Evolutionary conservation across 2,888 invertebrate genomes (phyloP).

Genomic region (Stramonita haemastoma): DNA sequence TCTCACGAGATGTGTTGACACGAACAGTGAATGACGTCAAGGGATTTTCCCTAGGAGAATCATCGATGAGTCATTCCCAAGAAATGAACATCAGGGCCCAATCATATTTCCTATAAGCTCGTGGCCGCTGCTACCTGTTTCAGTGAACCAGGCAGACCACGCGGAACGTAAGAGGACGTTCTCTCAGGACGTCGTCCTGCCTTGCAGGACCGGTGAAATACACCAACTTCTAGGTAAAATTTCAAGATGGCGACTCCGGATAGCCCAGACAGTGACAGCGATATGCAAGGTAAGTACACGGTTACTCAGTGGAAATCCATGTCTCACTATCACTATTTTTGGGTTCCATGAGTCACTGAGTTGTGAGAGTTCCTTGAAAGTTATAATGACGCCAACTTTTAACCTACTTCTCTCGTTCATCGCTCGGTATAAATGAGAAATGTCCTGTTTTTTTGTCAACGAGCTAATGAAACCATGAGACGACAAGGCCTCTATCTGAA

Average conservation of each 20-base stretch:
- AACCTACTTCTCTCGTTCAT: constrained; percentile 9
- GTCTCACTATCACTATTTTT: constrained; percentile 59
- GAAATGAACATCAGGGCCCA: constrained; percentile 70
- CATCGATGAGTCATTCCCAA: constrained; percentile 74
- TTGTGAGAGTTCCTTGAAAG: constrained; percentile 49
- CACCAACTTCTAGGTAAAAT: constrained; percentile 56
- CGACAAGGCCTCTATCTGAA: background rate
- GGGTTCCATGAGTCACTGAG: constrained; percentile 63
- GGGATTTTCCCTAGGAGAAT: constrained; percentile 75
- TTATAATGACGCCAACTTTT: constrained; percentile 39
- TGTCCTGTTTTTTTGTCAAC: background rate
- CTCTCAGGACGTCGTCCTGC: constrained; percentile 50
- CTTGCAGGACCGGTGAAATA: constrained; percentile 47
- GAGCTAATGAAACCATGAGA: too few relatives aligned
- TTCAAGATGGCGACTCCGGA: constrained; percentile 73
- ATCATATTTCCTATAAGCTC: constrained; percentile 58
- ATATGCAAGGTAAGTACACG: constrained; percentile 64
- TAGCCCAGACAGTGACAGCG: constrained; percentile 56
- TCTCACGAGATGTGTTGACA: constrained; percentile 39
- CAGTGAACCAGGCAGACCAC: constrained; percentile 50
- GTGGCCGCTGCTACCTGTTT: constrained; percentile 54
- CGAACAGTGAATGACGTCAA: constrained; percentile 65
- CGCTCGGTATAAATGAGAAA: background rate
- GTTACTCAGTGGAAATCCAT: constrained; percentile 48
- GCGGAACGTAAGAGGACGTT: constrained; percentile 46